Evolutionary conservation across 2,797 vertebrate species (phyloP).

Genomic region (Salmo trutta): DNA sequence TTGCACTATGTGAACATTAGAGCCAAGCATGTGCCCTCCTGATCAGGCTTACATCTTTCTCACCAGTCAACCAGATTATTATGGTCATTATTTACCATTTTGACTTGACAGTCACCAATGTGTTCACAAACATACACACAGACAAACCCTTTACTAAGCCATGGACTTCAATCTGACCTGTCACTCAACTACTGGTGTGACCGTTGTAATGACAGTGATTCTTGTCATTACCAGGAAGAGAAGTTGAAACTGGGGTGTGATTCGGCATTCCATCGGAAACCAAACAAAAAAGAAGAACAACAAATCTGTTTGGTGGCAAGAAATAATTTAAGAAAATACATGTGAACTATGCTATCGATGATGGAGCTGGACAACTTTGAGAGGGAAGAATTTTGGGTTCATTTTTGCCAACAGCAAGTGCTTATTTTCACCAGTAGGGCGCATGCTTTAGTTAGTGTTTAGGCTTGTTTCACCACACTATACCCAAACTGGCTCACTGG

Average conservation of each 20-base stretch:
- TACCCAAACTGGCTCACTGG: constrained; percentile 37
- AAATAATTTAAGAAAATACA: constrained; percentile 62
- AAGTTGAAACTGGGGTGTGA: constrained; percentile 83
- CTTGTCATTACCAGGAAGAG: constrained; percentile 86
- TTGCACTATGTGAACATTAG: constrained; percentile 21
- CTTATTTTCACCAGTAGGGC: constrained; percentile 62
- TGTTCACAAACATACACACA: constrained; percentile 12
- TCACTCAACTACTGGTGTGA: constrained; percentile 63
- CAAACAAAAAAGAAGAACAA: constrained; percentile 68
- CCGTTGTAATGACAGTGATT: constrained; percentile 80
- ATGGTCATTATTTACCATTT: background rate
- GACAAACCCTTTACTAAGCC: constrained; percentile 59
- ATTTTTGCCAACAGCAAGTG: constrained; percentile 58
- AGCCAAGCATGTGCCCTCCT: constrained; percentile 25
- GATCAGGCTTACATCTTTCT: constrained; percentile 22
- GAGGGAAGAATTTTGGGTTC: constrained; percentile 53
- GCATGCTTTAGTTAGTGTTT: constrained; percentile 61
- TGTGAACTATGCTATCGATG: constrained; percentile 57
- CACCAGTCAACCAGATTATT: constrained; percentile 29
- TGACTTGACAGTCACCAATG: background rate
- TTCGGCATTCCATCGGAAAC: constrained; percentile 68
- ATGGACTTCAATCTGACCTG: constrained; percentile 61
- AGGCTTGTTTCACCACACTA: constrained; percentile 53
- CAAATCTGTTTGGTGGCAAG: constrained; percentile 45
- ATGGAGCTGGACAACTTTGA: constrained; percentile 62